Conservation (phyloP, 1,140 invertebrate genomes). For the Cryptotermes secundus region DNA sequence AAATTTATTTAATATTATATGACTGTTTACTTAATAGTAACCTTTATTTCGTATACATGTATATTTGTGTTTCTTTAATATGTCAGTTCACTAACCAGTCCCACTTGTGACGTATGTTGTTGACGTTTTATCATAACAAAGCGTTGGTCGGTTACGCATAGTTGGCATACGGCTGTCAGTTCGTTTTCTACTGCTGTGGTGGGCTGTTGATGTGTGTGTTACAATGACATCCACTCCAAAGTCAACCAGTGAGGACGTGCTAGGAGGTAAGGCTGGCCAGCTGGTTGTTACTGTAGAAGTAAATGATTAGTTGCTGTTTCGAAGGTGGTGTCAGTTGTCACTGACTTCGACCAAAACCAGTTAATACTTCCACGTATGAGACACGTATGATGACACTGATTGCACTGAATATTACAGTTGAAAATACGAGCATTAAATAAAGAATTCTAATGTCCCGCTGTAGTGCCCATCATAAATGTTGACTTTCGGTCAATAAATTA, state of each 20-base stretch:
- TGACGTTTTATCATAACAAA: not conserved
- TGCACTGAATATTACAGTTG: too few species aligned
- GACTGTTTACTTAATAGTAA: not conserved
- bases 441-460: too few species aligned
- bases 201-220: not conserved
- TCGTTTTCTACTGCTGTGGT: not conserved
- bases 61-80: not conserved
- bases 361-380: not conserved
- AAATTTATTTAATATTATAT: not conserved
- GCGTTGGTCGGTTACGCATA: not conserved
- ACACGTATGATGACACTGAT: too few species aligned
- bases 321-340: not conserved
- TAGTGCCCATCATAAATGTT: too few species aligned
- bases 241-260: slow-evolving; percentile 47
- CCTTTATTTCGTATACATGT: not conserved
- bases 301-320: not conserved
- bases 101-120: not conserved
- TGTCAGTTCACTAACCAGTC: not conserved
- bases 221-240: slow-evolving; percentile 49
- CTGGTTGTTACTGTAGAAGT: not conserved
- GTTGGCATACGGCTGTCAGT: slow-evolving; percentile 5
- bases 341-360: not conserved
- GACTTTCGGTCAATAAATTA: too few species aligned
- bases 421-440: too few species aligned
- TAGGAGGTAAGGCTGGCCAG: slow-evolving; percentile 47